phyloP scores from a whole-genome alignment of 2,797 vertebrate genomes.

The Tragopan temminckii region DNA sequence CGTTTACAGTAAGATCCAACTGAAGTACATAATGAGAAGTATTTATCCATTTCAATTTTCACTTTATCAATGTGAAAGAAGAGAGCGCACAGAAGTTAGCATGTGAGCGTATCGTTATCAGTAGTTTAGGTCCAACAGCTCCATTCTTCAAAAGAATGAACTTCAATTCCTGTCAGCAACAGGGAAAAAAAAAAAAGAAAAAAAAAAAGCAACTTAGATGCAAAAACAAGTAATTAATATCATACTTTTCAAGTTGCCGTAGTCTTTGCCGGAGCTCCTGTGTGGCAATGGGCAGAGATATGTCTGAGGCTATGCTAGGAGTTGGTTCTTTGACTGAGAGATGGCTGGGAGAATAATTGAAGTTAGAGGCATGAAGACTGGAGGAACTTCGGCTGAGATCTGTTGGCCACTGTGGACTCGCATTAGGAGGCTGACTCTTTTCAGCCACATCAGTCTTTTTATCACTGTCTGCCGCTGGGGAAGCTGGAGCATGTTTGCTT shows the following conservation, averaged over 20 bases:
- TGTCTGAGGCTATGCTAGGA: conserved; percentile 96
- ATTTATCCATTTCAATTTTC: not conserved
- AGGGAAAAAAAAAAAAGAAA: not conserved
- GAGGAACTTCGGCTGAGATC: conserved; percentile 86
- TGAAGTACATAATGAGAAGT: not conserved
- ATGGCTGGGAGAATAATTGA: conserved; percentile 86
- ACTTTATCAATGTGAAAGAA: not conserved
- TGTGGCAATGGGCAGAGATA: conserved; percentile 91
- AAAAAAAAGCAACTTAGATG: not conserved
- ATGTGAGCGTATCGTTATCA: not conserved
- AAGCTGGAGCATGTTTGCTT: conserved; percentile 70
- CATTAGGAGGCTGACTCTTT: conserved; percentile 61
- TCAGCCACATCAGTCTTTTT: conserved; percentile 75
- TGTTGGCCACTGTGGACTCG: conserved; percentile 79
- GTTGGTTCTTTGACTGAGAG: conserved; percentile 92
- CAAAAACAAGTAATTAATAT: not conserved
- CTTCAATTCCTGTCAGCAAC: not conserved
- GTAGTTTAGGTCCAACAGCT: not conserved
- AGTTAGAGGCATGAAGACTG: conserved; percentile 83
- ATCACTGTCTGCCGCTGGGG: conserved; percentile 72
- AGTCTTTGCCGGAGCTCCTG: conserved; percentile 93
- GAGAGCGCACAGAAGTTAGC: rapidly evolving
- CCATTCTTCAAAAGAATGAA: not conserved
- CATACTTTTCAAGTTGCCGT: conserved; percentile 93
- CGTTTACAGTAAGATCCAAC: not conserved